These are phyloP conservation scores for Actias luna DNA, from an alignment of 2,888 invertebrate genomes.

Conservation along the genomic window DNA sequence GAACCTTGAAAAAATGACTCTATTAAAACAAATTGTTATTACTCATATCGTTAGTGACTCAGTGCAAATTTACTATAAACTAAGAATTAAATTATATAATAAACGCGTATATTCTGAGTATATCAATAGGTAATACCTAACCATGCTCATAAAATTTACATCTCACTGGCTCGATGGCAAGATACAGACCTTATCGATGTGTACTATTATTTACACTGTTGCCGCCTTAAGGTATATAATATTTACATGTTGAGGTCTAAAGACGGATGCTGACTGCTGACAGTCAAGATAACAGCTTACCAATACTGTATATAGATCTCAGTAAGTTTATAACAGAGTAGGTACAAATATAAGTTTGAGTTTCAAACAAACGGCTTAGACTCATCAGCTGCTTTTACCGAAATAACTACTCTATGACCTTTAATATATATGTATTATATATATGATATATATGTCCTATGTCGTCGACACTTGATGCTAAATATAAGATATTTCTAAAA, in stretches of 20 bases:
- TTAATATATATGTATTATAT: no score
- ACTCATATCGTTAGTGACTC: background rate
- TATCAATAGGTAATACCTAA: conserved; percentile 27
- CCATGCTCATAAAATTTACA: conserved; percentile 24
- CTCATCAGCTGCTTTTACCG: no score
- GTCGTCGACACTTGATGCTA: no score
- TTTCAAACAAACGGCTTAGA: background rate
- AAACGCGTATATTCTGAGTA: conserved; percentile 22
- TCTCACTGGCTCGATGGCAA: conserved; percentile 18
- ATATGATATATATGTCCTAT: no score
- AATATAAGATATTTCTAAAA: no score
- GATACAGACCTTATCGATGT: conserved; percentile 11
- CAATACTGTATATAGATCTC: background rate
- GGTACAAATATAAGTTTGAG: background rate
- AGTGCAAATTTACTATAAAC: no score
- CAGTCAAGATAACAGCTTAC: background rate
- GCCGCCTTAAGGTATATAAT: conserved; percentile 25
- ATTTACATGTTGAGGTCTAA: conserved; percentile 32
- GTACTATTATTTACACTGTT: conserved; percentile 20
- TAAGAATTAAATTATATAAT: no score
- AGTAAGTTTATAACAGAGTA: background rate
- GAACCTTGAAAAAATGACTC: no score
- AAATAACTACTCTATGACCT: no score
- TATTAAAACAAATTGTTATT: no score
- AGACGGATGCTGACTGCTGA: background rate